phyloP scores from a whole-genome alignment of 2,113 vertebrate genomes.

The Macquaria australasica region DNA sequence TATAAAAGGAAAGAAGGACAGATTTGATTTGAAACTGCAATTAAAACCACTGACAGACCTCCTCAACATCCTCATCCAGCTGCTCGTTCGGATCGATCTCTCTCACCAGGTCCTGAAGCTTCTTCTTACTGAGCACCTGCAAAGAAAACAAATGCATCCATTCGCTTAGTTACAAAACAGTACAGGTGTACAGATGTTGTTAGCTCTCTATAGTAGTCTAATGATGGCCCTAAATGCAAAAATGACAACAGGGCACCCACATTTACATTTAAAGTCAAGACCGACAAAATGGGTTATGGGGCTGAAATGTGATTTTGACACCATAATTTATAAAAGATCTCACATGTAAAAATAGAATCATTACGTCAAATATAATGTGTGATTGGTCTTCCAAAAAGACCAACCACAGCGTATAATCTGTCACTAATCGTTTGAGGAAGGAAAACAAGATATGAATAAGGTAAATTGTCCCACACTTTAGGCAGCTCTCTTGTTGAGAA shows the following conservation, averaged over 20 bases:
- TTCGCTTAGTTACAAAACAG: background rate
- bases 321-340: background rate
- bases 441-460: background rate
- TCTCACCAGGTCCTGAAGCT: conserved; percentile 96
- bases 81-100: conserved; percentile 99
- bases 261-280: background rate
- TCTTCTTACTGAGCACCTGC: conserved; percentile 98
- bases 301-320: background rate
- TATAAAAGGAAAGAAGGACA: too few species aligned
- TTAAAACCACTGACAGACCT: conserved; percentile 83
- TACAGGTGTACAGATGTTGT: background rate
- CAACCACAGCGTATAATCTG: background rate
- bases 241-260: background rate
- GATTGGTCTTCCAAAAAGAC: background rate
- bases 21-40: background rate
- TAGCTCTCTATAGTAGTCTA: background rate
- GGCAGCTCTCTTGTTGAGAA: background rate
- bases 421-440: background rate
- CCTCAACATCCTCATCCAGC: conserved; percentile 98
- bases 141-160: background rate
- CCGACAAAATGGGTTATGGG: background rate
- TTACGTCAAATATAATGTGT: background rate
- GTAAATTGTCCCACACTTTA: background rate
- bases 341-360: background rate
- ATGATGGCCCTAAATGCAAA: background rate